These are phyloP conservation scores for Heterocephalus glaber DNA, from an alignment of 2,113 vertebrate genomes.

Conservation along the genomic window DNA sequence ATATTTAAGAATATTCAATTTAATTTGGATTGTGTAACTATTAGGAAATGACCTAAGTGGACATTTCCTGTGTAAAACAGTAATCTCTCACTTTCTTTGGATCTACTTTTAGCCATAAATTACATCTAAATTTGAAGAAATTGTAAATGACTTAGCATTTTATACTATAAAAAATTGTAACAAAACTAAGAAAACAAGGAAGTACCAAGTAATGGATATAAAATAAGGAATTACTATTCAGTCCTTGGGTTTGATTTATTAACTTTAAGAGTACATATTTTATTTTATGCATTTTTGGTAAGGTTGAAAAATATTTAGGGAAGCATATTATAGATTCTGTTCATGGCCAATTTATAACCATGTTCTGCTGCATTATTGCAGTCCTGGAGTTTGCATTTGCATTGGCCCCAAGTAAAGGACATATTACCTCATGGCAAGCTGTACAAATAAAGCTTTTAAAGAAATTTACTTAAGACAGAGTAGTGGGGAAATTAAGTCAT, in stretches of 20 bases:
- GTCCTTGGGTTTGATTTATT: neutral
- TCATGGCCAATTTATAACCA: constrained; percentile 28
- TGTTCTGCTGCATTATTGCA: constrained; percentile 28
- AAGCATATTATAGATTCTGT: neutral
- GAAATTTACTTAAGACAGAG: constrained; percentile 68
- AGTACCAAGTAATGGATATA: neutral
- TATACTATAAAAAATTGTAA: neutral
- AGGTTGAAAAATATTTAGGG: neutral
- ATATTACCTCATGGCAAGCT: constrained; percentile 79
- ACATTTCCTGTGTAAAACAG: constrained; percentile 64
- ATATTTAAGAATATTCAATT: constrained; percentile 38
- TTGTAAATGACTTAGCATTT: constrained; percentile 43
- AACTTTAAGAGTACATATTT: neutral
- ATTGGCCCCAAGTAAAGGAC: constrained; percentile 60
- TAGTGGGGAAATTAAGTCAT: constrained; percentile 75
- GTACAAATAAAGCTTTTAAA: constrained; percentile 74
- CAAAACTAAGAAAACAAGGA: constrained; percentile 9
- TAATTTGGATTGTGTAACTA: constrained; percentile 31
- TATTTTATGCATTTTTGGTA: constrained; percentile 14
- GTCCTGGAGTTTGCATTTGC: constrained; percentile 51
- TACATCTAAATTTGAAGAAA: constrained; percentile 20
- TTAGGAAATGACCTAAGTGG: constrained; percentile 69
- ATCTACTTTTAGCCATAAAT: constrained; percentile 52
- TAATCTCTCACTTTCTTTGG: constrained; percentile 64
- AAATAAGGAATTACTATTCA: neutral